Base-by-base conservation (phyloP, 2,888 invertebrate genomes). In the Lasioglossum malachurum region DNA sequence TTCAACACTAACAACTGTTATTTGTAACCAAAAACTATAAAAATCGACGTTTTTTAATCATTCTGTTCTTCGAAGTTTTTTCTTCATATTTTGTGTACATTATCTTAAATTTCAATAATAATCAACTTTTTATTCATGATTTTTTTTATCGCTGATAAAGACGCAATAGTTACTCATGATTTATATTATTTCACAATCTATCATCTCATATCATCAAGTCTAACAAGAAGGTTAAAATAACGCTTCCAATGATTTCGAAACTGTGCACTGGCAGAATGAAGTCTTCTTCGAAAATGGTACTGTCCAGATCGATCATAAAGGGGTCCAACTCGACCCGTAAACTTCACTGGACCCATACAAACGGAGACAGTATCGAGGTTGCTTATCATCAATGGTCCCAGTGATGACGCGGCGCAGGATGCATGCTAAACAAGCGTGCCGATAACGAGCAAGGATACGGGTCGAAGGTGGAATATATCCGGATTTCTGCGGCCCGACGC, bases 381-480 rank as follows among this genome's bases (percentile, higher is more conserved):
- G 86, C 84, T 86, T 67, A 74, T 78, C 75, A 27, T 19, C 38
- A 57, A 27, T 60, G 57, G 27, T 5, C 75, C 67, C 16, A 19
- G 64, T 2, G 64, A 78, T 41, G 77, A 67, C 75, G 64, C 53
- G 64, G 16, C 64, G 27, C 71, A 35, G 75, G 79, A 82, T 86
- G 86, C 83, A 86, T 83, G 83, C 80, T 76, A 80, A 88, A 72
- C 80, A 67, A 86, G 81, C 76, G 64, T 49, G 60, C n/a, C 81
- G 88, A 86, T 88, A 88, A 88, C 82, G 77, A 87, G 83, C 49
- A 38, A 60, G 78, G 81, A 78, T 72, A 46, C 49, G 23, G 60
- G 60, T 44, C 46, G 78, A 69, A 76, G 81, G 14, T 78, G 71
- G 49, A 67, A 76, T 73, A 75, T 76, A 74, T 75, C 81, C 78